Evolutionary conservation across 2,888 invertebrate species (phyloP).

Genomic region (Linnaemya vulpina): DNA sequence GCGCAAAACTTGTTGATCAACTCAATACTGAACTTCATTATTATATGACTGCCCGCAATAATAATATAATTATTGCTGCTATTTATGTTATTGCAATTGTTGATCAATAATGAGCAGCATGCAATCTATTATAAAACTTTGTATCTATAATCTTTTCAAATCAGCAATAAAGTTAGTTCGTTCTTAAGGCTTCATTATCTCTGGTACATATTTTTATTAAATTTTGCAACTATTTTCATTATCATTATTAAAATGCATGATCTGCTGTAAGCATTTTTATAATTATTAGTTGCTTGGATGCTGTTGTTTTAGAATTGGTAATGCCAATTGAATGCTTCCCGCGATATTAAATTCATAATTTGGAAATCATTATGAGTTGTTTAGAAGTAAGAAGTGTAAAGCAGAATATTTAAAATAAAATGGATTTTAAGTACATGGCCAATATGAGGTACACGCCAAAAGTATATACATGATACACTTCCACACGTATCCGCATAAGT

Average conservation of each 20-base stretch:
- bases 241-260: slow-evolving; percentile 67
- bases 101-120: slow-evolving; percentile 3
- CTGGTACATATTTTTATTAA: slow-evolving; percentile 10
- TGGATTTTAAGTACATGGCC: not conserved
- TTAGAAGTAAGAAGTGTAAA: slow-evolving; percentile 63
- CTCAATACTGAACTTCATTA: not conserved
- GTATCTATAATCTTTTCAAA: not conserved
- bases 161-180: not conserved
- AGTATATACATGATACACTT: no score
- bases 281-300: not conserved
- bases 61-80: slow-evolving; percentile 13
- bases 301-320: not conserved
- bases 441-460: no score
- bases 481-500: no score
- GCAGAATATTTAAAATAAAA: slow-evolving; percentile 23
- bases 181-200: slow-evolving; percentile 47
- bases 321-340: slow-evolving; percentile 13
- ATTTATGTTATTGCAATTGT: not conserved
- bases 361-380: slow-evolving; percentile 47
- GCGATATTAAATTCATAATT: slow-evolving; percentile 54
- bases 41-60: not conserved
- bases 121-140: slow-evolving; percentile 32
- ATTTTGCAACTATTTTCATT: slow-evolving; percentile 51
- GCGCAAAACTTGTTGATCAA: not conserved
- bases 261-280: slow-evolving; percentile 55